Conservation (phyloP, 2,888 invertebrate genomes). For the Hipparchia semele region DNA sequence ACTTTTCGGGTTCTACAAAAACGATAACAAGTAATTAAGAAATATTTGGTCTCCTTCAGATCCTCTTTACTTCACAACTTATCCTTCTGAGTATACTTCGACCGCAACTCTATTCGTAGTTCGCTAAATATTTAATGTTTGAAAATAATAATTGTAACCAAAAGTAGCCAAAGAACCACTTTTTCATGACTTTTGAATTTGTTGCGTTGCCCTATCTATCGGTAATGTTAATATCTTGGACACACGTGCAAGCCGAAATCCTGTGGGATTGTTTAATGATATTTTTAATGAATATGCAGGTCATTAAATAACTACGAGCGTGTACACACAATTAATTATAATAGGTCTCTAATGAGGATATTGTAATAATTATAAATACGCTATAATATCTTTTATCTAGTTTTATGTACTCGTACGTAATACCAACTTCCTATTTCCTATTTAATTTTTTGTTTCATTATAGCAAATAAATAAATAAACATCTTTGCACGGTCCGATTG, state of each 20-base stretch:
- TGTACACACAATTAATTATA: constrained; percentile 4
- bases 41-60: too few relatives aligned
- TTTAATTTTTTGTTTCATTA: too few relatives aligned
- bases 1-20: too few relatives aligned
- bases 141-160: neutral
- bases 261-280: constrained; percentile 3
- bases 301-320: constrained; percentile 1
- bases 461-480: too few relatives aligned
- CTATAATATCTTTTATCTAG: too few relatives aligned
- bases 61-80: too few relatives aligned
- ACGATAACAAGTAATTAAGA: too few relatives aligned
- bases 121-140: neutral
- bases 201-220: neutral
- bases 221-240: neutral
- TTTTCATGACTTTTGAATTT: neutral
- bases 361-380: neutral
- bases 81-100: neutral
- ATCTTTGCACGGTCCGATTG: too few relatives aligned
- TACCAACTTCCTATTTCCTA: too few relatives aligned
- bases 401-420: too few relatives aligned
- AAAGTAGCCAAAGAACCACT: neutral
- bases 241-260: constrained; percentile 3
- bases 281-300: constrained; percentile 1
- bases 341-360: constrained; percentile 5
- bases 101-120: neutral